Conservation (phyloP, 1,140 invertebrate genomes). For the Triops longicaudatus region DNA sequence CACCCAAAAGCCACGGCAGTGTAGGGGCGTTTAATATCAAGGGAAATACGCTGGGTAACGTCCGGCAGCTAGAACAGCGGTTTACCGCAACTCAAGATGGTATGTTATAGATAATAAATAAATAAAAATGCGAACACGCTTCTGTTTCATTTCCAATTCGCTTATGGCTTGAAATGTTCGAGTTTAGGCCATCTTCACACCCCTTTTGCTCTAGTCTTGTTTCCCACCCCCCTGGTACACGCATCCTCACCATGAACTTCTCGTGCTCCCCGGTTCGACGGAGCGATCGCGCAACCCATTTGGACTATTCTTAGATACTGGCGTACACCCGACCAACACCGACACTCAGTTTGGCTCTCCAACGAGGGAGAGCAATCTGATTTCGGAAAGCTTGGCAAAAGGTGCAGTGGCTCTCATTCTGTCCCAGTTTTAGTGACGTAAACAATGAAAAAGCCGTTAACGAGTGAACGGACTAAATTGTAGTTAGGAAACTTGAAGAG, state of each 20-base stretch:
- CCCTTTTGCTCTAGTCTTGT: neutral
- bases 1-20: no score
- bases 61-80: neutral
- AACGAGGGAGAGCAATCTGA: neutral
- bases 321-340: neutral
- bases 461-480: no score
- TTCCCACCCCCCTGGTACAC: neutral
- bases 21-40: no score
- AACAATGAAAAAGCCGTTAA: no score
- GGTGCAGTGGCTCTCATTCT: no score
- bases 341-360: neutral
- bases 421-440: neutral
- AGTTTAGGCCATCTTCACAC: neutral
- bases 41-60: no score
- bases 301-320: neutral
- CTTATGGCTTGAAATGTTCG: neutral
- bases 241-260: neutral
- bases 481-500: no score
- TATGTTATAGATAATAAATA: neutral
- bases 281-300: neutral
- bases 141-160: neutral
- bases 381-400: neutral
- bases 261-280: neutral
- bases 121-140: neutral
- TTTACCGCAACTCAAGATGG: neutral